These are phyloP conservation scores for Astropecten irregularis DNA, from an alignment of 53 echinoderm and acorn worm species.

Conservation along the genomic window DNA sequence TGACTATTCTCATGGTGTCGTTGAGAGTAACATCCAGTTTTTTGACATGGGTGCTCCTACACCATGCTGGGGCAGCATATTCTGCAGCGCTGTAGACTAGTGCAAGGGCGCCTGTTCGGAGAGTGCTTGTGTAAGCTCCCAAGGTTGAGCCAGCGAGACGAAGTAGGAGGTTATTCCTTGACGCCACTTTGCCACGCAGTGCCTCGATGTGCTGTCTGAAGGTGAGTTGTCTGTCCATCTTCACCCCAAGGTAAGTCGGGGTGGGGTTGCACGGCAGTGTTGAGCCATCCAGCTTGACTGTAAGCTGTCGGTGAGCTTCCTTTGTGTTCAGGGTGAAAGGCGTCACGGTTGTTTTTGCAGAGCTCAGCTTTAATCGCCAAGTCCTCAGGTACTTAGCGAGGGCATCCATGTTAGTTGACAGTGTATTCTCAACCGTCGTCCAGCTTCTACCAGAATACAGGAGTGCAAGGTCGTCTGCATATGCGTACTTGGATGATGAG, in stretches of 20 bases:
- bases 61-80: conserved; percentile 59
- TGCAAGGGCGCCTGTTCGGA: conserved; percentile 16
- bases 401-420: conserved; percentile 26
- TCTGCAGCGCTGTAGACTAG: conserved; percentile 41
- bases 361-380: conserved; percentile 48
- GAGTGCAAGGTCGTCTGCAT: conserved; percentile 54
- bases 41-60: conserved; percentile 14
- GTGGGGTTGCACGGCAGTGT: neutral
- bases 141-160: neutral
- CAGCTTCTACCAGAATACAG: conserved; percentile 3
- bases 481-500: conserved; percentile 33
- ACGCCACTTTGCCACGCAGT: neutral
- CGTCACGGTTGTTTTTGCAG: neutral
- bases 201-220: conserved; percentile 8
- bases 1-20: conserved; percentile 16
- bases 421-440: conserved; percentile 14
- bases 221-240: conserved; percentile 1
- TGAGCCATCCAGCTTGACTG: neutral
- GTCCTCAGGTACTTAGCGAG: conserved; percentile 34
- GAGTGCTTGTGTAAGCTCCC: conserved; percentile 3
- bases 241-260: conserved; percentile 9
- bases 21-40: conserved; percentile 32
- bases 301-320: conserved; percentile 6
- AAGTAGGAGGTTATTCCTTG: conserved; percentile 29
- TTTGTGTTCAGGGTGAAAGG: conserved; percentile 1